Base-by-base conservation (phyloP, 92 coral and sea anemone genomes). In the Phenganax marumi region DNA sequence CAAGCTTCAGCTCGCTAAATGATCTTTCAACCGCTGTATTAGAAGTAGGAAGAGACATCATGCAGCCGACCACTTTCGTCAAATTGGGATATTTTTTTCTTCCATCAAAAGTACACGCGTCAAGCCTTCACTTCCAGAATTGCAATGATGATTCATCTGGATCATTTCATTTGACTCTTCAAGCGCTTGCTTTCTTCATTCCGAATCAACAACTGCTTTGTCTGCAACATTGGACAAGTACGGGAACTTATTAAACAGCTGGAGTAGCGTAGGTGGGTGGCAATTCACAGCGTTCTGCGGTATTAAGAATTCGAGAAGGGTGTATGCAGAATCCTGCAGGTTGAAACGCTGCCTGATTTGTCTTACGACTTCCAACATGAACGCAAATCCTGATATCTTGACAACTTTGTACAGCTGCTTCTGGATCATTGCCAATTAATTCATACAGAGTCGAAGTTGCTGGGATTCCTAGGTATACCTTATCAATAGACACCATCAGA, bases 151-250 rank as follows among this genome's bases (percentile, higher is more conserved):
- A 21, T 68, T 68, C 26, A 7, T 33, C 74, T 21, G 74, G 26
- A 33, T 23, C 24, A 33, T 68, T 25, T 12, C 74, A 21, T 23
- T 25, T n/a, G 39, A 33, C 74, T 68, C 74, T 68, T 68, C 74
- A 46, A 68, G 39, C 17, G 74, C 74, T 50, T 68, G 74, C 33
- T 68, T 68, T 68, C 74, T 68, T 50, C 74, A 68, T 33, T 68
- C 74, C 22, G 39, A 6, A 50, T 68, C 49, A 68, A n/a, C 74
- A 7, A 61, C 68, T 61, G 68, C 68, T 61, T 61, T 61, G 68
- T 16, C n/a, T 26, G n/a, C 68, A 61, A 61, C 68, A 61, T 61
- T 61, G 68, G 68, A 8, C 23, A 54, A 54, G 60, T 54, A 54
- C n/a, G n/a, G n/a, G n/a, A n/a, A n/a, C n/a, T n/a, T n/a, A n/a